Evolutionary conservation across 2,113 vertebrate species (phyloP), one percentile per base, ranked within the genome.

Genomic region (Gasterosteus nipponicus): DNA sequence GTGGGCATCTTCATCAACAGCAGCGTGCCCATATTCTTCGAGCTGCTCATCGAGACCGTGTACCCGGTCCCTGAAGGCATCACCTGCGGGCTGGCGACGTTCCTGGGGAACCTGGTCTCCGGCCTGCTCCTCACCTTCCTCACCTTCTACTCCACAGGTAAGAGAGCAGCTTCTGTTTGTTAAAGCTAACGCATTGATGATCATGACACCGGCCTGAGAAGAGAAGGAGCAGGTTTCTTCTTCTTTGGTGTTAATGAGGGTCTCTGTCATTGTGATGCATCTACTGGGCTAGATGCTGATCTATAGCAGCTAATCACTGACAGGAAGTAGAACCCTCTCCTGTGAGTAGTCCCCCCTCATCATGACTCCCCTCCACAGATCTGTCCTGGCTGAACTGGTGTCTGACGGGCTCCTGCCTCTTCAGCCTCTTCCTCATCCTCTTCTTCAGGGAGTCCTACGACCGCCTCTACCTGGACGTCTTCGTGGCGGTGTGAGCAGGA

Each of bases 381-480:
- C 82, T 99, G 77, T 97, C 96, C 29, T 99, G 98, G 98, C 93
- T 99, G 88, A 99, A 99, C 94, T 99, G 98, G 98, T 98, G 97
- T 92, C 93, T 99, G 64, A 97, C 97, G 0, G 96, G 97, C 54
- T 98, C 97, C 0, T 98, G 97, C 77, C 84, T 98, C 91, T 96
- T 99, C 93, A 97, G 98, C 91, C 96, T 99, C 42, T 90, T 97
- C 76, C 95, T 98, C 88, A 95, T 99, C 87, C 92, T 98, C 78
- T 95, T 97, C 93, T 98, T 99, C 95, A 96, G 96, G 61, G 98
- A 99, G 91, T 97, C 97, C 35, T 99, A 99, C 9, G 98, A 99
- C 92, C 95, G 98, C 86, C 98, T 99, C 82, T 99, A 99, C 93
- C 94, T 99, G 8, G 98, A 99, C 3, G 97, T 99, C 22, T 96